phyloP scores from a whole-genome alignment of 2,113 vertebrate genomes.

The Thalassarche chlororhynchos region DNA sequence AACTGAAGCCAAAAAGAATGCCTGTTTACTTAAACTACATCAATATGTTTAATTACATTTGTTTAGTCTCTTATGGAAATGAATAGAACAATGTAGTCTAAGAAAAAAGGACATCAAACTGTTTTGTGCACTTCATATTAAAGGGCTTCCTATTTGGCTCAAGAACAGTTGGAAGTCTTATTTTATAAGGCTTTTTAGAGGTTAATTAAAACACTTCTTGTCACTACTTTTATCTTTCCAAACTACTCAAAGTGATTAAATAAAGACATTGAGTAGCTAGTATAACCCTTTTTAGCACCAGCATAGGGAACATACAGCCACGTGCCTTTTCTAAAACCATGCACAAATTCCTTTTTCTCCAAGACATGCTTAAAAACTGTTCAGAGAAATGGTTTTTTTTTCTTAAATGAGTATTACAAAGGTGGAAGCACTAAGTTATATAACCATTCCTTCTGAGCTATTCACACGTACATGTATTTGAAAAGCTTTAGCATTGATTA shows the following conservation, averaged over 20 bases:
- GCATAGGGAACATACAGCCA: background rate
- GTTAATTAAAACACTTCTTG: slow-evolving; percentile 14
- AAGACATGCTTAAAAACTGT: background rate
- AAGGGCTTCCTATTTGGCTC: background rate
- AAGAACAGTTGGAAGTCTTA: background rate
- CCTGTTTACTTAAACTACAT: background rate
- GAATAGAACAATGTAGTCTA: background rate
- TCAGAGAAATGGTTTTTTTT: fast-evolving
- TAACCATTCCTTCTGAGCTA: background rate
- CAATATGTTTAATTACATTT: background rate
- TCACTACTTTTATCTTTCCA: background rate
- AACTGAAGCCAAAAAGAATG: background rate
- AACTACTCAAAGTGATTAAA: background rate
- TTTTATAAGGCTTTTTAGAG: background rate
- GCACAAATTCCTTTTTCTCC: background rate
- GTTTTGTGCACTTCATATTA: background rate
- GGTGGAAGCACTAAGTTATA: background rate
- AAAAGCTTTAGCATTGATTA: background rate
- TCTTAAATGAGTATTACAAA: background rate
- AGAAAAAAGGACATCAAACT: background rate
- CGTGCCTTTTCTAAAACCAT: background rate
- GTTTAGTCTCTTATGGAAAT: background rate
- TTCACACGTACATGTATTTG: background rate
- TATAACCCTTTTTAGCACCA: background rate
- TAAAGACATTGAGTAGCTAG: background rate